phyloP scores from a whole-genome alignment of 2,113 vertebrate genomes.

The Ancistrus triradiatus region DNA sequence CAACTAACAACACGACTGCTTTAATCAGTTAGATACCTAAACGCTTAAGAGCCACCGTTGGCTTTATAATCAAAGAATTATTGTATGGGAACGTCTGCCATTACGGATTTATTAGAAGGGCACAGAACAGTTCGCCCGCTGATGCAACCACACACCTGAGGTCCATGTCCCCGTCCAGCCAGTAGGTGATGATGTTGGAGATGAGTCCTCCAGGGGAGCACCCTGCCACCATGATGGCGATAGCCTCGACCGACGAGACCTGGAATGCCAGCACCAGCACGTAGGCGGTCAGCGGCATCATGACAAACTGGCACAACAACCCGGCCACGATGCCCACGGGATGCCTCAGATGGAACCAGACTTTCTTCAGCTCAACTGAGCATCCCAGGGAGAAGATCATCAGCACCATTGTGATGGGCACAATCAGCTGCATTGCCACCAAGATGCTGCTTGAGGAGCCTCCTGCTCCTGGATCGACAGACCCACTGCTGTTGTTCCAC shows the following conservation, averaged over 20 bases:
- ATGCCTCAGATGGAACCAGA: conserved; percentile 58
- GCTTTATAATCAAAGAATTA: too few species aligned
- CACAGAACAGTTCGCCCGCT: too few species aligned
- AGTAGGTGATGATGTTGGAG: conserved; percentile 67
- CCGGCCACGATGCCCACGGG: conserved; percentile 64
- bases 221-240: conserved; percentile 63
- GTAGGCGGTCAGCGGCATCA: conserved; percentile 66
- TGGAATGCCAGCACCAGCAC: conserved; percentile 54
- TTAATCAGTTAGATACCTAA: too few species aligned
- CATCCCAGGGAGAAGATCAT: conserved; percentile 67
- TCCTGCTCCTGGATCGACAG: not conserved
- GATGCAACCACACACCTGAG: too few species aligned
- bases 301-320: conserved; percentile 63
- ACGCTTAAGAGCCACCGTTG: too few species aligned
- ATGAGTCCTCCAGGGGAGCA: conserved; percentile 63
- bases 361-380: conserved; percentile 54
- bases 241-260: conserved; percentile 52
- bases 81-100: too few species aligned
- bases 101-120: too few species aligned
- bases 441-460: conserved; percentile 3
- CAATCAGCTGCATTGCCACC: conserved; percentile 36
- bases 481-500: conserved; percentile 13
- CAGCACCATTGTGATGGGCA: conserved; percentile 48
- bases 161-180: conserved; percentile 72
- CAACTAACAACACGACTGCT: too few species aligned